phyloP scores from a whole-genome alignment of 2,797 vertebrate genomes.

The Enteromius fasciolatus region DNA sequence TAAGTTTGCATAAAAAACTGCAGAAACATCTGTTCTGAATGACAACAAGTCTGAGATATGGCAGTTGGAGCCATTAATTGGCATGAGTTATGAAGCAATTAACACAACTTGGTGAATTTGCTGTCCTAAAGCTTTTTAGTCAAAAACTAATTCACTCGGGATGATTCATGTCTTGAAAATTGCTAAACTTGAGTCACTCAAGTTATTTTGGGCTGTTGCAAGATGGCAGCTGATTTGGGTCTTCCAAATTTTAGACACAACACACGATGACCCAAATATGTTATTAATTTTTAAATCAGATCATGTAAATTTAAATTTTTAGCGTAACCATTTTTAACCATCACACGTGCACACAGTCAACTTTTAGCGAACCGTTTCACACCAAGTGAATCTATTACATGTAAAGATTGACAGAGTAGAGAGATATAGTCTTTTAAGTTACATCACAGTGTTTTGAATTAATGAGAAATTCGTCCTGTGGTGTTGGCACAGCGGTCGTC shows the following conservation, averaged over 20 bases:
- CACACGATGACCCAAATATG: neutral
- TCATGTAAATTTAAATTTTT: neutral
- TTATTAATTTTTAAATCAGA: conserved; percentile 3
- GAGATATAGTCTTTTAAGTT: conserved; percentile 2
- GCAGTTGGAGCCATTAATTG: conserved; percentile 39
- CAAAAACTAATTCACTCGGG: conserved; percentile 7
- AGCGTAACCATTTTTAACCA: neutral
- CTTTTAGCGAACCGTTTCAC: neutral
- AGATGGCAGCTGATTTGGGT: neutral
- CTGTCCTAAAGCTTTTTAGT: conserved; percentile 39
- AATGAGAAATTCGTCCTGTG: conserved; percentile 31
- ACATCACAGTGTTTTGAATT: conserved; percentile 28
- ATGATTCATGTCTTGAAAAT: conserved; percentile 41
- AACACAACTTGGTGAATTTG: conserved; percentile 31
- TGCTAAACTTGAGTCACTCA: conserved; percentile 11
- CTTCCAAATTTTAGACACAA: neutral
- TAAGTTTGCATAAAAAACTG: conserved; percentile 27
- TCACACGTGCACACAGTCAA: neutral
- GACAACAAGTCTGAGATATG: conserved; percentile 40
- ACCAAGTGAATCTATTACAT: neutral
- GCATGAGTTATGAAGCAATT: conserved; percentile 41
- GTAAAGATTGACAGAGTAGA: conserved; percentile 11
- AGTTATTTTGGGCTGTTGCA: neutral
- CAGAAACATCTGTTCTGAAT: conserved; percentile 51
- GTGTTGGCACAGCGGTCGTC: conserved; percentile 19